Percentiles rank a stretch among this genome's conserved stretches.
These are phyloP conservation scores for Eurystomus glaucurus DNA, from an alignment of 2,797 vertebrate genomes.

Conservation along the genomic window DNA sequence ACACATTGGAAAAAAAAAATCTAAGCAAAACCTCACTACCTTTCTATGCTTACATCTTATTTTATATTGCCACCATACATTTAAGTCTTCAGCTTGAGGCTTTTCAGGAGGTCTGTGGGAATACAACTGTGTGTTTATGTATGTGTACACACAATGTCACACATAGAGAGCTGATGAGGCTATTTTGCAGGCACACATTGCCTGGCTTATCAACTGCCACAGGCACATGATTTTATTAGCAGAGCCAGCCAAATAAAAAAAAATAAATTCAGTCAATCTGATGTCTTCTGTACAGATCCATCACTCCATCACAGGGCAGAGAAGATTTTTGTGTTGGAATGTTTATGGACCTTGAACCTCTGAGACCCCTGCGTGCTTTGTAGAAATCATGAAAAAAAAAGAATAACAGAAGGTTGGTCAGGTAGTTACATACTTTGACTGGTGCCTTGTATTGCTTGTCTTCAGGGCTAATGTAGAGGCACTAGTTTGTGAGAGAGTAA, in stretches of 20 bases:
- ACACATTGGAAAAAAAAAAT: not conserved
- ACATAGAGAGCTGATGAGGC: not conserved
- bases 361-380: conserved; percentile 30
- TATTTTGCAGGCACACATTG: not conserved
- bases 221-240: not conserved
- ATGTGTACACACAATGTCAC: not conserved
- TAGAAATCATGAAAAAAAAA: conserved; percentile 55
- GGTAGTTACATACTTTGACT: conserved; percentile 55
- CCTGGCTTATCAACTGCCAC: not conserved
- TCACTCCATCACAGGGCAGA: not conserved
- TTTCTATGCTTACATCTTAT: not conserved
- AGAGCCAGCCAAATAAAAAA: not conserved
- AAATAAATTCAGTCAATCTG: not conserved
- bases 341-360: conserved; percentile 51
- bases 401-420: conserved; percentile 73
- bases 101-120: not conserved
- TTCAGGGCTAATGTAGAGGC: conserved; percentile 47
- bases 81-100: not conserved
- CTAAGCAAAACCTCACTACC: not conserved
- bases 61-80: not conserved
- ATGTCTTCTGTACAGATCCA: not conserved
- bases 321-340: conserved; percentile 31
- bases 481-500: not conserved
- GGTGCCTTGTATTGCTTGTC: conserved; percentile 45
- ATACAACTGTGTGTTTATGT: not conserved